Base-by-base conservation (phyloP, 2,113 vertebrate genomes). In the Chitala chitala region DNA sequence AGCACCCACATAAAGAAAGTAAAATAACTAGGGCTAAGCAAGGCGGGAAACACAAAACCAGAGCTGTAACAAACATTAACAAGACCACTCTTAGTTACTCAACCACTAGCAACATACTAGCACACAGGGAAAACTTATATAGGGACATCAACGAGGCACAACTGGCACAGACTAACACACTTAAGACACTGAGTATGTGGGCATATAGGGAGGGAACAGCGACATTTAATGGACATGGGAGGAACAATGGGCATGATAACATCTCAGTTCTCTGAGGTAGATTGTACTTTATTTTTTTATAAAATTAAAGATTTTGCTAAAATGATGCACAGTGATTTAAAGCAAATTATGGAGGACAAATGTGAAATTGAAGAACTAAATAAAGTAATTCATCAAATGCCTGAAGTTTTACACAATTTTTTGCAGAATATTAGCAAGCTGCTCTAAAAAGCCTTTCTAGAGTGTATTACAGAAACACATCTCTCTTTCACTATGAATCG, bases 371-470 rank as follows among this genome's bases (percentile, higher is more conserved):
- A n/a, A 13, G 64, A 40, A 17, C 44, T 69, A 24, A 65, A 58
- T 10, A 58, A 4, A 17, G 69, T 51, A 33, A 53, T 71, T 36
- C 22, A 2, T 12, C 48, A 33, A 50, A 71, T 71, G 69, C n/a
- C n/a, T n/a, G n/a, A n/a, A n/a, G n/a, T n/a, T n/a, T n/a, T n/a
- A n/a, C n/a, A n/a, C n/a, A n/a, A n/a, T 33, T 75, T 61, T 26
- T n/a, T 22, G 64, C 29, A 75, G 4, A 20, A 40, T 31, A 69
- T 75, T 26, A 69, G 55, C n/a, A 1, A 3, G 15, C 38, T 69
- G 17, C 66, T 58, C 7, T 69, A 46, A 46, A 75, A 69, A 15
- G 63, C 36, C 12, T 68, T 66, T n/a, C 20, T 40, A 46, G 65
- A 75, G 24, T 58, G 65, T 69, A 69, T 44, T 46, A 40, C 38